Evolutionary conservation across 2,797 vertebrate species (phyloP), one percentile per base, ranked within the genome.

Genomic region (Scolopax rusticola): DNA sequence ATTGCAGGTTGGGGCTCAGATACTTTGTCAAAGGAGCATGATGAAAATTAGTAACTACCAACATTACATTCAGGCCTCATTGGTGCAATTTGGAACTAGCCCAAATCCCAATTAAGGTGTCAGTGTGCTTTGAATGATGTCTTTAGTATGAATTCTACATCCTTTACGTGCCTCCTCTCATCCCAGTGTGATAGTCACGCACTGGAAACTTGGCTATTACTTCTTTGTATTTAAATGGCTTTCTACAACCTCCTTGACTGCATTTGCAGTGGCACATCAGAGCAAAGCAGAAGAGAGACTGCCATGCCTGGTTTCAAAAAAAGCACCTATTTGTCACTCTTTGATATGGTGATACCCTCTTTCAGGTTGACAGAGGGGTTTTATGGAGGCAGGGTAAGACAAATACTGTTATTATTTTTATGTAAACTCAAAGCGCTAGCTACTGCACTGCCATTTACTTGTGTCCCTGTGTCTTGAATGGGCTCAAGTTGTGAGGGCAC

Each of bases 111-210:
- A 3, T 24, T 41, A 57, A 64, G 33, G 28, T 25, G 20, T 45
- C 38, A 33, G 27, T 33, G 12, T 64, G 38, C 32, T 69, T 64
- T 73, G 73, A 87, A 21, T 6, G 25, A 47, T 57, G 21, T 32
- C 28, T 61, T 43, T 21, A 51, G 24, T 60, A 41, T 0, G 4
- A 17, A 16, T 67, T 33, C 20, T 61, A 28, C 41, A 21, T 54
- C 20, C 32, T 43, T 38, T 56, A 43, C 1, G 2, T 17, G 28
- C 8, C 61, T 32, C 15, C 17, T 74, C 15, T 27, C 38, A 45
- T 51, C 12, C 45, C 32, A 24, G 7, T 41, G 40, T 27, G 8
- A n/a, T 16, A 36, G 25, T 16, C 60, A 20, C 0, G 0, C 15
- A 1, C 32, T 38, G 40, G 3, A 23, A 5, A 60, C 63, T 38